phyloP scores from a whole-genome alignment of 2,113 vertebrate genomes.

The Bagarius yarrelli region DNA sequence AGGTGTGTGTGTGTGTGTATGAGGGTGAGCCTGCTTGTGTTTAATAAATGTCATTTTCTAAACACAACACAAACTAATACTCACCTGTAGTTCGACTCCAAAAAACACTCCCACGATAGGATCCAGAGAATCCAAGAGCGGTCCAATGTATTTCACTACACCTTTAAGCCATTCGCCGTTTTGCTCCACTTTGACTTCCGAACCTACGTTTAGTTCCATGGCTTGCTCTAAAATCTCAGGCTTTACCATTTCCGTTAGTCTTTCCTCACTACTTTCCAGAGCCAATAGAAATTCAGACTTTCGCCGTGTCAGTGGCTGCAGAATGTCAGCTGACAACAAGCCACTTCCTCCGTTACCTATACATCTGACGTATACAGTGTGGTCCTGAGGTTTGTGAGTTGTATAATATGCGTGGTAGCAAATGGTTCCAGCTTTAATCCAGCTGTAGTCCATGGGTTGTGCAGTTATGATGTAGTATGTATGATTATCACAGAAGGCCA shows the following conservation, averaged over 20 bases:
- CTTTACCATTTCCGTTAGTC: conserved; percentile 65
- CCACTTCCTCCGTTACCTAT: rapidly evolving
- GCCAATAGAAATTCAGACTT: conserved; percentile 66
- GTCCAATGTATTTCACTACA: conserved; percentile 71
- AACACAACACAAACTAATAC: not conserved
- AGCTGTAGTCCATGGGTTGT: not conserved
- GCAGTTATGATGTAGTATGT: conserved; percentile 73
- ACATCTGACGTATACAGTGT: conserved; percentile 47
- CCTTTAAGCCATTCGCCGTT: conserved; percentile 59
- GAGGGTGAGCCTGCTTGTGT: too few relatives aligned
- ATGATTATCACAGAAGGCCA: not conserved
- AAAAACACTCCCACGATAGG: conserved; percentile 63
- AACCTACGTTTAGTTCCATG: conserved; percentile 18
- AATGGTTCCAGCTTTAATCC: conserved; percentile 59
- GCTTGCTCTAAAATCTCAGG: conserved; percentile 57
- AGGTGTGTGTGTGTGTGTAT: too few relatives aligned
- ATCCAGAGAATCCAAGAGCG: rapidly evolving
- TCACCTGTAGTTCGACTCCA: conserved; percentile 81
- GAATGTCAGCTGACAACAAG: rapidly evolving
- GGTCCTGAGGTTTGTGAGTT: rapidly evolving
- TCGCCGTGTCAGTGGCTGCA: conserved; percentile 54
- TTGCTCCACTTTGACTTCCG: conserved; percentile 62
- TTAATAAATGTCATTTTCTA: not conserved
- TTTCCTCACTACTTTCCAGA: conserved; percentile 49
- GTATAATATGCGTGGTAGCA: conserved; percentile 58